A percentile compares a stretch with the other conserved stretches of the same genome.
These are phyloP conservation scores for Parazoanthus swiftii DNA, from an alignment of 92 coral and sea anemone genomes.

Conservation along the genomic window DNA sequence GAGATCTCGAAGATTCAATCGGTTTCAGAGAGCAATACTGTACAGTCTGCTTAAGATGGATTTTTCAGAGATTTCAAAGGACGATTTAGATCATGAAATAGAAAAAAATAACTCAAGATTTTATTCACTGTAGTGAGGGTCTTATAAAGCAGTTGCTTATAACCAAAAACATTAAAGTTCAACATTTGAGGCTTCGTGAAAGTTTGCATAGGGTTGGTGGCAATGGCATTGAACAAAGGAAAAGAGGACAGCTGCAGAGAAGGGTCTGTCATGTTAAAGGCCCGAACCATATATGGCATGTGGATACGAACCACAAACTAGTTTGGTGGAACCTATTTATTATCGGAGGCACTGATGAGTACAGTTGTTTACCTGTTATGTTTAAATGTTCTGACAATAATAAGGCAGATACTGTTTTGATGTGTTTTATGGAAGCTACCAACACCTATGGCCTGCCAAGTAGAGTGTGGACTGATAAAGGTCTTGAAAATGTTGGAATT, in stretches of 20 bases:
- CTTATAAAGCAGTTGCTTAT: constrained; percentile 50
- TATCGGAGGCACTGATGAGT: constrained; percentile 52
- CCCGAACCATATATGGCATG: too few relatives aligned
- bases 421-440: constrained; percentile 34
- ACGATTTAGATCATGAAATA: constrained; percentile 45
- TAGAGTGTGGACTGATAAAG: constrained; percentile 56
- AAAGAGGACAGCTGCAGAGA: constrained; percentile 49
- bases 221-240: constrained; percentile 50
- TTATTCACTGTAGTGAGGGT: constrained; percentile 62
- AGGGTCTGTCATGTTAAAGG: constrained; percentile 42
- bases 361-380: constrained; percentile 49
- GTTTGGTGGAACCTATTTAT: constrained; percentile 53
- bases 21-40: constrained; percentile 60
- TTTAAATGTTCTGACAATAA: constrained; percentile 49
- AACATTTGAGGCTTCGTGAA: constrained; percentile 69
- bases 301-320: constrained; percentile 45
- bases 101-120: constrained; percentile 42
- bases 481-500: constrained; percentile 55
- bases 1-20: constrained; percentile 52
- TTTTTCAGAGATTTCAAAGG: constrained; percentile 60
- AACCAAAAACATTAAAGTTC: constrained; percentile 56
- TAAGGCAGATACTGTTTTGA: constrained; percentile 53
- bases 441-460: constrained; percentile 53
- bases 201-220: constrained; percentile 66
- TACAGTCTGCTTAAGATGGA: constrained; percentile 51